Percentiles rank a stretch among this genome's conserved stretches.
These are phyloP conservation scores for Noctilio leporinus DNA, from an alignment of 2,113 vertebrate species.

Conservation along the genomic window DNA sequence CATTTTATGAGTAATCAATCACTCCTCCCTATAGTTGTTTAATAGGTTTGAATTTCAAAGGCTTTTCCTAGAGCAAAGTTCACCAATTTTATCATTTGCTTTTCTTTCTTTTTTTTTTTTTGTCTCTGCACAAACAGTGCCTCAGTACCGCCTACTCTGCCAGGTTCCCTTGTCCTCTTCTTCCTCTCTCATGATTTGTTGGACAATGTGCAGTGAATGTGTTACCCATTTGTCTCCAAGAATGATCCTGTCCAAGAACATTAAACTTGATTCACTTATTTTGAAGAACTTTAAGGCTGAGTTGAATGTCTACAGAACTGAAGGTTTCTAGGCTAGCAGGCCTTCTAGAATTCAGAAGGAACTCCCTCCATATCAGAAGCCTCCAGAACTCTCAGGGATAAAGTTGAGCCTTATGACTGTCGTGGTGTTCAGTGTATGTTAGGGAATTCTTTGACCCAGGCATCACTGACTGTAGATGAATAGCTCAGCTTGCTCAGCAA, in stretches of 20 bases:
- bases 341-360: background rate
- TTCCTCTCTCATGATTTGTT: background rate
- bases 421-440: background rate
- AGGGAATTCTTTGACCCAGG: background rate
- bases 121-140: background rate
- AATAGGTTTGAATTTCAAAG: constrained; percentile 9
- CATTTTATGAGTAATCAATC: background rate
- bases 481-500: background rate
- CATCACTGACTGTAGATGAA: background rate
- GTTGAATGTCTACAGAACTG: background rate
- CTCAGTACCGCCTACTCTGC: background rate
- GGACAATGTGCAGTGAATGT: background rate
- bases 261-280: background rate
- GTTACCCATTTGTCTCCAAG: background rate
- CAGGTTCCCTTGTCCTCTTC: background rate
- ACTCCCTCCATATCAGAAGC: background rate
- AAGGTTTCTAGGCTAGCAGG: background rate
- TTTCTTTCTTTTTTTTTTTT: background rate
- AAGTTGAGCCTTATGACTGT: background rate
- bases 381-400: background rate
- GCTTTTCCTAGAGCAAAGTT: background rate
- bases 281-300: background rate
- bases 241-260: background rate
- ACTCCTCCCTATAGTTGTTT: background rate
- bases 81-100: background rate